Conservation (phyloP, 2,888 invertebrate species). For the Stenolophus ochropezus region DNA sequence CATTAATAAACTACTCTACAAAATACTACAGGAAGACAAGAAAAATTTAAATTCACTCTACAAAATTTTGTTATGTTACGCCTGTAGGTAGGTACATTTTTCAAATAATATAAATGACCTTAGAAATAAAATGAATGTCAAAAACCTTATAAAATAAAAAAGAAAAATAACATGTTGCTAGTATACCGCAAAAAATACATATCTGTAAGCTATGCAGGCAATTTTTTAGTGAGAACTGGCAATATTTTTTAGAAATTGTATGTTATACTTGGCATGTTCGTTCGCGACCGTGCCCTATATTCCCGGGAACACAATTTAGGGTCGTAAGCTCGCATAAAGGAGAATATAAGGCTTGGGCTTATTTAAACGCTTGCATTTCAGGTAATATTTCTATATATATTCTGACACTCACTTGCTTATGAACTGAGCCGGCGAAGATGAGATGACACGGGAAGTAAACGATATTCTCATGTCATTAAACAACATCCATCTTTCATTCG, state of each 20-base stretch:
- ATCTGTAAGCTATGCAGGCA: conserved; percentile 31
- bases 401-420: conserved; percentile 33
- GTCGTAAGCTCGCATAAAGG: conserved; percentile 40
- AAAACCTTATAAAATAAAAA: conserved; percentile 16
- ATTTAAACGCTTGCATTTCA: conserved; percentile 35
- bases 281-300: conserved; percentile 20
- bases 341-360: conserved; percentile 37
- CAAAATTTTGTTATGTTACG: no score
- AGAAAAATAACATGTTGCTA: conserved; percentile 4
- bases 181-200: conserved; percentile 21
- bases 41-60: no score
- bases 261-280: conserved; percentile 22
- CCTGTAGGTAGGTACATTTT: no score
- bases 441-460: background rate
- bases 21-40: no score
- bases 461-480: background rate
- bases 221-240: conserved; percentile 44
- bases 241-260: conserved; percentile 47
- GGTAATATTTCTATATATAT: conserved; percentile 47
- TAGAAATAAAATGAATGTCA: background rate
- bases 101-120: no score
- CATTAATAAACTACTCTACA: no score
- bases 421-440: background rate
- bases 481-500: background rate
- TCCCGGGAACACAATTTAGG: conserved; percentile 22